Base-by-base conservation (phyloP, 2,113 vertebrate species). In the Herpetotheres cachinnans region DNA sequence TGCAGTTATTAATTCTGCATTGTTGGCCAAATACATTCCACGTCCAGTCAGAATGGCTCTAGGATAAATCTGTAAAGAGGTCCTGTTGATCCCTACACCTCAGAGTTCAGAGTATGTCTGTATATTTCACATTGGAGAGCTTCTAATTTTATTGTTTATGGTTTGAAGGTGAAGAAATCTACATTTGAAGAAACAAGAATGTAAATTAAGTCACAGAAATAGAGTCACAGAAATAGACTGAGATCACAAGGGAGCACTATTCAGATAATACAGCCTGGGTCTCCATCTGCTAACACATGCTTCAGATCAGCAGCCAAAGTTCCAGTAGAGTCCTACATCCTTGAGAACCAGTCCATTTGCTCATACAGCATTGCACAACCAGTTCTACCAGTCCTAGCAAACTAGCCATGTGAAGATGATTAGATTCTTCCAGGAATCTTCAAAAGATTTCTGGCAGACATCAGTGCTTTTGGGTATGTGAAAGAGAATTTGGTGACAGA, bases 371-470 rank as follows among this genome's bases (percentile, higher is more conserved):
- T 24, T 88, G 82, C 62, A 90, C 74, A 88, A 90, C 40, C 52
- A 80, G 54, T 71, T 55, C 63, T 34, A 54, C 66, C 74, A 96
- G 90, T 59, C 81, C 63, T 30, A 74, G 71, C 79, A 81, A 82
- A 80, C 58, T 3, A 65, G 78, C 30, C 66, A 77, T 21, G 54
- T 80, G 92, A 90, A 62, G 78, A 94, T 58, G 25, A 89, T 63
- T 34, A 78, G 46, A 65, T 82, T 76, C 50, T 81, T 90, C 79
- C 82, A 77, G 54, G 78, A 93, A 79, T 62, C 62, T 72, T 49
- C 78, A 73, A 32, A 92, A 82, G 6, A 62, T 54, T 95, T 86
- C 87, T 95, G 79, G 88, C 92, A 94, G 72, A n/a, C 63, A 81
- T 78, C 47, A 55, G n/a, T 42, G 42, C 17, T 92, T 89, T 86